Base-by-base conservation (phyloP, 2,888 invertebrate species). In the Eueremaeus valkanovi region DNA sequence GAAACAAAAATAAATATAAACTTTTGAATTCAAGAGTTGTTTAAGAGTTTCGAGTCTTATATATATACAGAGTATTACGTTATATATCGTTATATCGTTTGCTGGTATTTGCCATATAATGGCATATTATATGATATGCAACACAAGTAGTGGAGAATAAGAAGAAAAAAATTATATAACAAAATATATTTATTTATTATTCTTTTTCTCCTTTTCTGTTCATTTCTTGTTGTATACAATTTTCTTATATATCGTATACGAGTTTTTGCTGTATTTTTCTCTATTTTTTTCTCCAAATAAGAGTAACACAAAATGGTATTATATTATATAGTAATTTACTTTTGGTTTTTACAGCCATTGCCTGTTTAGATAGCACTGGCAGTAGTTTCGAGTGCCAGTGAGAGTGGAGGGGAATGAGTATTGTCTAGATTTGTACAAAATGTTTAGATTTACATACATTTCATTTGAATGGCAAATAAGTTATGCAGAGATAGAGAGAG, bases 371-470 rank as follows among this genome's bases (percentile, higher is more conserved):
- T 51, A 51, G 51, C 51, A 51, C n/a, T 51, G n/a, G 51, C 3
- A 16, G 6, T 9, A 51, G 21, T 3, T 1, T n/a, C n/a, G n/a
- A 51, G 1, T 1, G 51, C 6, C 21, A 51, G 51, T 21, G 16
- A 18, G n/a, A 16, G 21, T n/a, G 21, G 51, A 51, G 18, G 18
- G 51, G 21, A 51, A 51, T 21, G n/a, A 51, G 51, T 51, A 51
- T 51, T 51, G 51, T 51, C n/a, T n/a, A n/a, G 51, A 51, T 51
- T 51, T 51, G 51, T 51, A n/a, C 51, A 51, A 51, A 51, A 51
- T 51, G 51, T 51, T 51, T n/a, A 51, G 51, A 51, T 51, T 51
- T 51, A 21, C 51, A 51, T 51, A 51, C 51, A 51, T 51, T 51
- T 51, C 3, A 51, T 51, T 51, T 51, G 51, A 51, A 51, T 51